These are phyloP conservation scores for Shinisaurus crocodilurus DNA, from an alignment of 2,113 vertebrate species.

Conservation along the genomic window DNA sequence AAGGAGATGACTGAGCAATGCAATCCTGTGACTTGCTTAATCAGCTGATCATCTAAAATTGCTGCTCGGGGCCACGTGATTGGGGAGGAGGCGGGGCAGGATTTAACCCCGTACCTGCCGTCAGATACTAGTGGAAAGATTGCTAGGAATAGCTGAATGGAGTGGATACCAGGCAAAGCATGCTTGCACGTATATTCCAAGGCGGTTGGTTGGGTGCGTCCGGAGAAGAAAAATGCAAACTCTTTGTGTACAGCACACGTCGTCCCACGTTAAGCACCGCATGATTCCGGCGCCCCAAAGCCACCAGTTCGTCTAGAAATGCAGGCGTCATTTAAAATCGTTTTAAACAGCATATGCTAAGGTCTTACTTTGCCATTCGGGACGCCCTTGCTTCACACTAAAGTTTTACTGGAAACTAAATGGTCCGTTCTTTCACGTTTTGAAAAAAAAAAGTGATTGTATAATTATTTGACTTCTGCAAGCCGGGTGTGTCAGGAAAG, in stretches of 20 bases:
- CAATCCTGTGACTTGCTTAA: slow-evolving; percentile 5
- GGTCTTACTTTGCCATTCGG: background rate
- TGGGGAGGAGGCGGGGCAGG: background rate
- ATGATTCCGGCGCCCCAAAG: background rate
- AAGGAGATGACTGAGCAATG: slow-evolving; percentile 33
- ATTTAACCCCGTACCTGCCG: background rate
- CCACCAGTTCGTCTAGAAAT: background rate
- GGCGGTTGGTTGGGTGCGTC: background rate
- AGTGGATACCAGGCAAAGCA: background rate
- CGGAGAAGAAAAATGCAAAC: background rate
- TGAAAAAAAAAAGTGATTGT: background rate
- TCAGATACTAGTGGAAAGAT: background rate
- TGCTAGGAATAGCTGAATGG: background rate
- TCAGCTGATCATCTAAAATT: slow-evolving; percentile 64
- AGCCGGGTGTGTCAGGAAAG: background rate
- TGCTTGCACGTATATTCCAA: background rate
- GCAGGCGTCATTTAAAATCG: background rate
- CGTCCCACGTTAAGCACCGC: too few relatives aligned
- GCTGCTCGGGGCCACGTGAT: slow-evolving; percentile 54
- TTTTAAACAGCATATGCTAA: background rate
- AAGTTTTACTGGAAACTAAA: background rate
- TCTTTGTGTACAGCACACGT: background rate
- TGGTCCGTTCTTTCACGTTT: background rate
- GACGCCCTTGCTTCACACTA: background rate
- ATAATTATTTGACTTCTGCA: background rate